Evolutionary conservation across 2,113 vertebrate species (phyloP).

Genomic region (Galemys pyrenaicus): DNA sequence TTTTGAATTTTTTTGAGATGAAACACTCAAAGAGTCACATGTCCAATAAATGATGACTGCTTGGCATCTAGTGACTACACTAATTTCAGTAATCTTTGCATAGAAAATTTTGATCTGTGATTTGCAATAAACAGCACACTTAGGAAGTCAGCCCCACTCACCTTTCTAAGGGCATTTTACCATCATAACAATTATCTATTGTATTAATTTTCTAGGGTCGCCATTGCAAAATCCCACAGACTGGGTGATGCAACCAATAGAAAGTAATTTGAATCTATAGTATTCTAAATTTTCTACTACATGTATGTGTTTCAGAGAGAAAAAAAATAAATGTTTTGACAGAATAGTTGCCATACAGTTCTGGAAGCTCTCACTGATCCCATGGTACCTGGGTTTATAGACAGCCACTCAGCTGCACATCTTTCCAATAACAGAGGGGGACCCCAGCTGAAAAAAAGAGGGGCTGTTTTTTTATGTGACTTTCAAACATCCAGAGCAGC

Average conservation of each 20-base stretch:
- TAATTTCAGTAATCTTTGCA: not conserved
- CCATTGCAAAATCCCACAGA: too few species aligned
- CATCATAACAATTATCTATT: too few species aligned
- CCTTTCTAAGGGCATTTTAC: too few species aligned
- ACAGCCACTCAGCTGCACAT: not conserved
- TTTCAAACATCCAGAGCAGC: not conserved
- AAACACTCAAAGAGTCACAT: not conserved
- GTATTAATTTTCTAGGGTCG: too few species aligned
- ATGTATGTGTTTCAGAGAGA: not conserved
- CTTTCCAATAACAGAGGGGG: not conserved
- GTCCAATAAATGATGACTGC: not conserved
- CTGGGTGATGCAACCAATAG: too few species aligned
- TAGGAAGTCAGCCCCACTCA: not conserved
- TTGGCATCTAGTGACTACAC: not conserved
- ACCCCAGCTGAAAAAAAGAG: not conserved
- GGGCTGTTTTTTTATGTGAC: constrained; percentile 24
- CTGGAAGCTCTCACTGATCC: not conserved
- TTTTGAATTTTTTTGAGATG: not conserved
- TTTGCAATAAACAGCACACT: not conserved
- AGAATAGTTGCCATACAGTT: not conserved
- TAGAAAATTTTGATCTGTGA: not conserved
- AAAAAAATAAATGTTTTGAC: not conserved
- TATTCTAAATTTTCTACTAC: not conserved
- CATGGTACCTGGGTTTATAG: not conserved
- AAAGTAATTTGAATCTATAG: not conserved